A percentile compares a stretch with the other conserved stretches of the same genome.
phyloP scores from a whole-genome alignment of 2,797 vertebrate species.

The Poliocrania exsul region DNA sequence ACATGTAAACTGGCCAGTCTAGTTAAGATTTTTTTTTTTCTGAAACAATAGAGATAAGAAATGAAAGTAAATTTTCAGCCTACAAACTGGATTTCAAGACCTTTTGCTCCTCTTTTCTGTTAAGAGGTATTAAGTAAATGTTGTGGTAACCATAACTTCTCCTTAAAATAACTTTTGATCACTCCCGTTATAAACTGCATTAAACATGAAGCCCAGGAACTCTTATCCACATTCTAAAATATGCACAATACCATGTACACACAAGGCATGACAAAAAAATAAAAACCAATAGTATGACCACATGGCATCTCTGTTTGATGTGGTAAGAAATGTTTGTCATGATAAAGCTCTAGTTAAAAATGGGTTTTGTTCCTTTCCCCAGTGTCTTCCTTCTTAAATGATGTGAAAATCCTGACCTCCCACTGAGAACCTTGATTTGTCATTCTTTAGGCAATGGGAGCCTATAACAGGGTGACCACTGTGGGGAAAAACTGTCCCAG shows the following conservation, averaged over 20 bases:
- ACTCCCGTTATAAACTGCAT: neutral
- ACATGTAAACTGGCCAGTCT: neutral
- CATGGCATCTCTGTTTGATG: neutral
- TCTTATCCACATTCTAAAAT: neutral
- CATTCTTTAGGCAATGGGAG: neutral
- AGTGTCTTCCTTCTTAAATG: neutral
- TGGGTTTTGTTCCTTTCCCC: neutral
- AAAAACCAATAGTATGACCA: rapidly evolving
- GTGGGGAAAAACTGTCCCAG: neutral
- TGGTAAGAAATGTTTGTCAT: neutral
- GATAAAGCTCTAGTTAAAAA: neutral
- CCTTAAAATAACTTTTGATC: neutral
- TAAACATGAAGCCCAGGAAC: neutral
- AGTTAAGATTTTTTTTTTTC: neutral
- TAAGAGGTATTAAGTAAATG: neutral
- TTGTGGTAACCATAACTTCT: neutral
- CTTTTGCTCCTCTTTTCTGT: neutral
- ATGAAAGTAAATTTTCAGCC: neutral
- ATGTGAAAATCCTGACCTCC: neutral
- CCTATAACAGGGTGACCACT: neutral
- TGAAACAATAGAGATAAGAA: neutral
- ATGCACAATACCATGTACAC: neutral
- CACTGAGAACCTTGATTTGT: neutral
- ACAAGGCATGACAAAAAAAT: neutral
- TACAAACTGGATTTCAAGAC: neutral